These are phyloP conservation scores for Poeciliopsis occidentalis DNA, from an alignment of 2,113 vertebrate genomes.

Conservation along the genomic window DNA sequence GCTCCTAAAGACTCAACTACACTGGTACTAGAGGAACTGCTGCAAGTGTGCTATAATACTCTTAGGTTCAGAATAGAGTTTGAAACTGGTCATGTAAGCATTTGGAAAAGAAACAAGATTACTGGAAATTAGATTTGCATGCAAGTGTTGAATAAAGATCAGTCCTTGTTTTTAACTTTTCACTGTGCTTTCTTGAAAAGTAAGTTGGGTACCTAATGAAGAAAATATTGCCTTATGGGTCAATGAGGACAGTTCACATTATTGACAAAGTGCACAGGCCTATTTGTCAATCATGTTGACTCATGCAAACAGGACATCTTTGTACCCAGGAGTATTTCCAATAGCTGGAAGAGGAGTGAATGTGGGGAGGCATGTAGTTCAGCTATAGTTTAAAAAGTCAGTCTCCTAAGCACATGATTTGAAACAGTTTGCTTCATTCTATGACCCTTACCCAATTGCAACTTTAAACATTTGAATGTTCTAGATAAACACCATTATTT, in stretches of 20 bases:
- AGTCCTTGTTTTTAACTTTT: background rate
- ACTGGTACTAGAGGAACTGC: slow-evolving; percentile 6
- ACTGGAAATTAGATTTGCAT: slow-evolving; percentile 12
- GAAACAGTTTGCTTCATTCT: background rate
- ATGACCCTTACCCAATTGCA: background rate
- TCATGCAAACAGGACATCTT: background rate
- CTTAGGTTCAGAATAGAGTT: background rate
- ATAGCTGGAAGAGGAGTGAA: background rate
- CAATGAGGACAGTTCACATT: background rate
- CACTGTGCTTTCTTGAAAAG: background rate
- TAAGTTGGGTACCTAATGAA: background rate
- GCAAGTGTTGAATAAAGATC: slow-evolving; percentile 39
- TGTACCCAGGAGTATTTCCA: background rate
- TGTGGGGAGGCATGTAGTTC: background rate
- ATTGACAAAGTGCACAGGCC: background rate
- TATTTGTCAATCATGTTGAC: background rate
- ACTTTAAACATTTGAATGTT: no score
- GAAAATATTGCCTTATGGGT: background rate
- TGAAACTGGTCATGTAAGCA: background rate
- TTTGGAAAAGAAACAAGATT: background rate
- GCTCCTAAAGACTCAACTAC: slow-evolving; percentile 12
- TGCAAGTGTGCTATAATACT: slow-evolving; percentile 1
- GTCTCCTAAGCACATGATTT: background rate
- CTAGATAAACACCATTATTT: no score
- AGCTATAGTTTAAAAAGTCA: background rate